These are phyloP conservation scores for Euclidia mi DNA, from an alignment of 2,888 invertebrate genomes.

Conservation along the genomic window DNA sequence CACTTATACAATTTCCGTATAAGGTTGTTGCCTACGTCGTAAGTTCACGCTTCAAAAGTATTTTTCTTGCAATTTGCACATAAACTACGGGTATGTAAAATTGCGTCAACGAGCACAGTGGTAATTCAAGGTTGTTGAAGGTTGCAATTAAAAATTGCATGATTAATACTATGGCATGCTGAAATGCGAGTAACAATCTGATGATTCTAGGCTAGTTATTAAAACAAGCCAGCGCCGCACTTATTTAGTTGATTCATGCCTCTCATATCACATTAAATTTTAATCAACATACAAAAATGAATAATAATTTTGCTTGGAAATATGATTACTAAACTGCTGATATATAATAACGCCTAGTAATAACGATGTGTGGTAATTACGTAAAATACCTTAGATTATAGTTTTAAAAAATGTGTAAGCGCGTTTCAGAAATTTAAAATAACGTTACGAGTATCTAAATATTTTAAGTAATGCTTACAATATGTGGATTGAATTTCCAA, in stretches of 20 bases:
- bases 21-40: not conserved
- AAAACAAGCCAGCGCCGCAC: conserved; percentile 4
- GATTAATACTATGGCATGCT: conserved; percentile 30
- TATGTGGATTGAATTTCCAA: too few relatives aligned
- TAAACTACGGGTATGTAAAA: conserved; percentile 27
- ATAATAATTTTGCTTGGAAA: too few relatives aligned
- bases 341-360: too few relatives aligned
- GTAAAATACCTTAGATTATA: too few relatives aligned
- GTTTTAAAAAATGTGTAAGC: too few relatives aligned
- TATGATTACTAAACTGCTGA: too few relatives aligned
- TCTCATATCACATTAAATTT: too few relatives aligned
- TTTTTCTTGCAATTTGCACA: conserved; percentile 17
- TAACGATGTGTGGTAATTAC: too few relatives aligned
- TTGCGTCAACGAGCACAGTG: conserved; percentile 37
- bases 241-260: not conserved
- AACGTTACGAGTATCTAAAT: too few relatives aligned
- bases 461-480: too few relatives aligned
- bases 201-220: conserved; percentile 20
- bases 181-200: conserved; percentile 28
- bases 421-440: too few relatives aligned
- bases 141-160: conserved; percentile 43
- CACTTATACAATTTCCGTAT: not conserved
- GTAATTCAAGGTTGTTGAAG: conserved; percentile 37
- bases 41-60: not conserved
- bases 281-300: too few relatives aligned